A percentile compares a stretch with the other conserved stretches of the same genome.
Conservation (phyloP, 30 jellyfish, hydroid and myxozoan genomes). For the Catostylus mosaicus region DNA sequence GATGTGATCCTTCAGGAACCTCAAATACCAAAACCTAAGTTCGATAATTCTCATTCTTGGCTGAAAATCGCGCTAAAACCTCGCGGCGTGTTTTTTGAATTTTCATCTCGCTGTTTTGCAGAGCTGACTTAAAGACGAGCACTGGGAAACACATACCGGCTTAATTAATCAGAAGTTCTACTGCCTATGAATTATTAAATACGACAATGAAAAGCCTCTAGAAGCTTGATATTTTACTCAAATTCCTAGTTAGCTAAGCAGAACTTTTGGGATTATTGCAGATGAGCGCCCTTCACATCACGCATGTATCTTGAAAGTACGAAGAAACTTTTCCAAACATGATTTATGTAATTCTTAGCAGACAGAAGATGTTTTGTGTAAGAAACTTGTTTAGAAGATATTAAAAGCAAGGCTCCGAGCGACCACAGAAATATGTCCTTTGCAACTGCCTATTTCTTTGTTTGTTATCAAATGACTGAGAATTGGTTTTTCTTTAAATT, state of each 20-base stretch:
- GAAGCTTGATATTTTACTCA: background rate
- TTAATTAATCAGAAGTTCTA: background rate
- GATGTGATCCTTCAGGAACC: slow-evolving; percentile 5
- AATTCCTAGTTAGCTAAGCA: background rate
- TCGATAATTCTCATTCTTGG: slow-evolving; percentile 11
- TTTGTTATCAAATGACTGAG: no score
- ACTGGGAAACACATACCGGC: background rate
- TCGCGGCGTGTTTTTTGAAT: background rate
- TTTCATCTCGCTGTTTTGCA: background rate
- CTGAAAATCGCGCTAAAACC: background rate
- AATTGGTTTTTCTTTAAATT: no score
- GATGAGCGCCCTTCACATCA: background rate
- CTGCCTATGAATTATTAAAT: background rate
- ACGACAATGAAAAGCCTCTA: background rate
- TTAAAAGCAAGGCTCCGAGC: no score
- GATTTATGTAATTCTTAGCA: no score
- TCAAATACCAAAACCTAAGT: slow-evolving; percentile 40
- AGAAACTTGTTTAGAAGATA: no score
- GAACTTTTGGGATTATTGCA: background rate
- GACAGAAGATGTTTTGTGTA: no score
- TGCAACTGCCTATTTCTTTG: no score
- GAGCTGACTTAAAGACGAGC: background rate
- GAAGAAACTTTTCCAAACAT: no score
- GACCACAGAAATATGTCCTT: no score
- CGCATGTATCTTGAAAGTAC: no score